A percentile compares a stretch with the other conserved stretches of the same genome.
These are phyloP conservation scores for Artemisiospiza belli DNA, from an alignment of 2,113 vertebrate genomes.

Conservation along the genomic window DNA sequence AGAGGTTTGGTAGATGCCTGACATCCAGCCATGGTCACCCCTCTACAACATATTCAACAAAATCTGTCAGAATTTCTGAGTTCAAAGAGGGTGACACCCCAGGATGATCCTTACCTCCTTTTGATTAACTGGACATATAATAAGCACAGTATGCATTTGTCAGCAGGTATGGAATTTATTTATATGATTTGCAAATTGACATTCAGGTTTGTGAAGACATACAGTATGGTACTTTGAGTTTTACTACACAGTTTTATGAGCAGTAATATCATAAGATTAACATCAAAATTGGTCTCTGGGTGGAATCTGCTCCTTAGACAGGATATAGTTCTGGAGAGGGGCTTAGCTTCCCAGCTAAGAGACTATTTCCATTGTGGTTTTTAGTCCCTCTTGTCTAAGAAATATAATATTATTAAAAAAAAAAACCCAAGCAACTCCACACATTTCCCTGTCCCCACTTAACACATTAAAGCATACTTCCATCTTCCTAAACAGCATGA, in stretches of 20 bases:
- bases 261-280: not conserved
- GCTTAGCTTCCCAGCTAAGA: not conserved
- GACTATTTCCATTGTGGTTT: not conserved
- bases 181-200: not conserved
- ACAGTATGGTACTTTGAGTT: not conserved
- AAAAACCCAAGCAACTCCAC: rapidly evolving
- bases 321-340: not conserved
- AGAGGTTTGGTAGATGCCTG: not conserved
- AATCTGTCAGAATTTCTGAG: not conserved
- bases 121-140: not conserved
- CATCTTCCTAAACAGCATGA: not conserved
- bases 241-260: not conserved
- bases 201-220: not conserved
- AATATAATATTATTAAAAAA: not conserved
- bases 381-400: not conserved
- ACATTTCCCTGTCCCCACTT: not conserved
- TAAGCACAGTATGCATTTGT: not conserved
- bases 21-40: not conserved
- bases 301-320: not conserved
- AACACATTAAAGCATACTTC: not conserved
- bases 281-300: not conserved
- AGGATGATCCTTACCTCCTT: not conserved
- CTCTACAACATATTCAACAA: not conserved
- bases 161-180: not conserved
- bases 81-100: not conserved